A percentile compares a stretch with the other conserved stretches of the same genome.
Conservation (phyloP, 2,888 invertebrate genomes). For the Drosophila maculinotata region DNA sequence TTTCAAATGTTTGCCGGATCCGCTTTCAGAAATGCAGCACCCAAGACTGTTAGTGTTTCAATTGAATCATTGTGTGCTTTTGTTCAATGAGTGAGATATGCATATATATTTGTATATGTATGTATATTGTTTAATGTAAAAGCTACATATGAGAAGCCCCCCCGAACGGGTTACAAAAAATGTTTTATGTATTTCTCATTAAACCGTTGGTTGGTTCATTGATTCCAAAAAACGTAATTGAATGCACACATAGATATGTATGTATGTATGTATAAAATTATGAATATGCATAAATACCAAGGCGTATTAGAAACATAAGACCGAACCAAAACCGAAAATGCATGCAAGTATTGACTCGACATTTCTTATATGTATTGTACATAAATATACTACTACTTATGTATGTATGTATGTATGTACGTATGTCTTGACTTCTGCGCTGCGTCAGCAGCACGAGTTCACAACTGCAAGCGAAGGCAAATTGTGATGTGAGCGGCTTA, state of each 20-base stretch:
- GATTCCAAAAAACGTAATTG: slow-evolving; percentile 77
- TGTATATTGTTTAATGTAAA: slow-evolving; percentile 23
- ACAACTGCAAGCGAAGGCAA: slow-evolving; percentile 10
- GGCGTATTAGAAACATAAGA: slow-evolving; percentile 59
- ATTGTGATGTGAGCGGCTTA: slow-evolving; percentile 45
- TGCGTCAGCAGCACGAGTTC: slow-evolving; percentile 62
- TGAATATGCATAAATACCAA: slow-evolving; percentile 48
- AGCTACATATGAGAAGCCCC: slow-evolving; percentile 37
- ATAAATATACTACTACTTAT: background rate
- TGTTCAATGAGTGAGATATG: slow-evolving; percentile 67
- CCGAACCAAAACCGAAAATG: slow-evolving; percentile 36
- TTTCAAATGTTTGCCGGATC: no score
- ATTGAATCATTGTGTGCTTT: slow-evolving; percentile 58
- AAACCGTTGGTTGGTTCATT: slow-evolving; percentile 71
- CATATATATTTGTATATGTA: no score
- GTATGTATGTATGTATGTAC: slow-evolving; percentile 7
- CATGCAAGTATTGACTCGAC: slow-evolving; percentile 43
- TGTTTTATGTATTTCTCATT: slow-evolving; percentile 63
- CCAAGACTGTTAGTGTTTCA: slow-evolving; percentile 35
- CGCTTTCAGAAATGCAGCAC: background rate
- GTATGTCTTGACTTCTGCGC: slow-evolving; percentile 44
- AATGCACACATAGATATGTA: slow-evolving; percentile 56
- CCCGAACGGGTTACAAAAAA: slow-evolving; percentile 7
- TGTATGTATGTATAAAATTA: slow-evolving; percentile 34
- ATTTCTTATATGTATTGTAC: no score